Evolutionary conservation across 2,113 vertebrate genomes (phyloP).

Genomic region (Lepisosteus osseus): DNA sequence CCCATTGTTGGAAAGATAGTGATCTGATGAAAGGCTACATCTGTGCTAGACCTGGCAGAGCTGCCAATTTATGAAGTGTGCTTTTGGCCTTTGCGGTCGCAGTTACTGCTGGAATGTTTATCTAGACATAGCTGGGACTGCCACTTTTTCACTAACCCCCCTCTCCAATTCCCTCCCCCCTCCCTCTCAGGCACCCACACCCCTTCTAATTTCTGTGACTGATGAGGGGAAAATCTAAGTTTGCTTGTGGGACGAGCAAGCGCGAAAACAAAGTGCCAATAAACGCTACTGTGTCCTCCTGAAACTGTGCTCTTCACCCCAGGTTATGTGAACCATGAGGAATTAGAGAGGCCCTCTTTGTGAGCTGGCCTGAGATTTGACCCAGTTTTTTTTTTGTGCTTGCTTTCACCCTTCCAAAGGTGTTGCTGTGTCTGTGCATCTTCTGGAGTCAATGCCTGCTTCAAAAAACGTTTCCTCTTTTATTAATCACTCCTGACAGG

Average conservation of each 20-base stretch:
- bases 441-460: conserved; percentile 3
- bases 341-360: neutral
- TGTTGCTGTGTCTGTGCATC: neutral
- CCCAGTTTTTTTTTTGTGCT: neutral
- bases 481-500: conserved; percentile 28
- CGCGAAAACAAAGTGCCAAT: neutral
- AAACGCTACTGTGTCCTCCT: neutral
- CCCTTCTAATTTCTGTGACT: conserved; percentile 12
- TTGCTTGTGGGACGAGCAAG: neutral
- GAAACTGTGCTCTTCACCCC: neutral
- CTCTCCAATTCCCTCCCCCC: neutral
- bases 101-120: conserved; percentile 15
- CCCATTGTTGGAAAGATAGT: conserved; percentile 22
- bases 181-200: neutral
- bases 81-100: conserved; percentile 21
- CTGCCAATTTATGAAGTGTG: conserved; percentile 22
- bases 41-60: conserved; percentile 14
- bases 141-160: conserved; percentile 12
- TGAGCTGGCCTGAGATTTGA: neutral
- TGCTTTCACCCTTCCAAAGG: no score
- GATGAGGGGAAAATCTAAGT: conserved; percentile 4
- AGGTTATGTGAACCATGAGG: neutral
- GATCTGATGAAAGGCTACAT: conserved; percentile 32
- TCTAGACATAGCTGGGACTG: conserved; percentile 20
- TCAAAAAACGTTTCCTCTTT: conserved; percentile 17